A percentile compares a stretch with the other conserved stretches of the same genome.
phyloP scores from a whole-genome alignment of 2,797 vertebrate species.

The Pachyuromys duprasi region DNA sequence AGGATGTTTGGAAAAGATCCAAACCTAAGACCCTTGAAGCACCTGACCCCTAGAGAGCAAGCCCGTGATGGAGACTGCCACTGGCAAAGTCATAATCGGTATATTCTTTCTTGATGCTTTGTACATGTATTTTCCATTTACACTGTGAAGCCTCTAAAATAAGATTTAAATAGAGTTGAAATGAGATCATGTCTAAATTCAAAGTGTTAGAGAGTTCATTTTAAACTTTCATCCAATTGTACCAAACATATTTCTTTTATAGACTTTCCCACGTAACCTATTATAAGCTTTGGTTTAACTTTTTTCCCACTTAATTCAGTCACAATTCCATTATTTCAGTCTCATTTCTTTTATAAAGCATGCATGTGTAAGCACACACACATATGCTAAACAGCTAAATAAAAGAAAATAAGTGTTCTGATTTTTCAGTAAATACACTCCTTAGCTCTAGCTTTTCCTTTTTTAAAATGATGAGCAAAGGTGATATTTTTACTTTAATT shows the following conservation, averaged over 20 bases:
- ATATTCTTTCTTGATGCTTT: conserved; percentile 20
- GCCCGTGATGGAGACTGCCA: neutral
- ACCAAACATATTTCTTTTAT: conserved; percentile 18
- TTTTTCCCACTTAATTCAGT: conserved; percentile 12
- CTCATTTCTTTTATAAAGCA: conserved; percentile 26
- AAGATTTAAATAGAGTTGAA: conserved; percentile 68
- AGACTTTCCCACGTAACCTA: conserved; percentile 43
- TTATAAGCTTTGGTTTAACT: conserved; percentile 44
- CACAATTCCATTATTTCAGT: conserved; percentile 40
- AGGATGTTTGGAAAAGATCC: conserved; percentile 38
- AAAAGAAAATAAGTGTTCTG: neutral
- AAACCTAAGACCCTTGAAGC: conserved; percentile 42
- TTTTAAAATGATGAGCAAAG: neutral
- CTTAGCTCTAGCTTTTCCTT: neutral
- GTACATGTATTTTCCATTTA: conserved; percentile 45
- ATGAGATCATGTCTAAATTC: conserved; percentile 71
- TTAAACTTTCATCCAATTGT: conserved; percentile 66
- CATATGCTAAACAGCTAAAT: neutral
- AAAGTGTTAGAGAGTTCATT: conserved; percentile 53
- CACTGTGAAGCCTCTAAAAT: conserved; percentile 33
- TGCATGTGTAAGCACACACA: neutral
- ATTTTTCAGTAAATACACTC: conserved; percentile 24
- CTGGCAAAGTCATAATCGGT: neutral
- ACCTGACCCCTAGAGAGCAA: conserved; percentile 45
- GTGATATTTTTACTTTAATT: neutral